Percentiles rank a stretch among this genome's conserved stretches.
Conservation (phyloP, 2,113 vertebrate genomes). For the Ursus arctos region DNA sequence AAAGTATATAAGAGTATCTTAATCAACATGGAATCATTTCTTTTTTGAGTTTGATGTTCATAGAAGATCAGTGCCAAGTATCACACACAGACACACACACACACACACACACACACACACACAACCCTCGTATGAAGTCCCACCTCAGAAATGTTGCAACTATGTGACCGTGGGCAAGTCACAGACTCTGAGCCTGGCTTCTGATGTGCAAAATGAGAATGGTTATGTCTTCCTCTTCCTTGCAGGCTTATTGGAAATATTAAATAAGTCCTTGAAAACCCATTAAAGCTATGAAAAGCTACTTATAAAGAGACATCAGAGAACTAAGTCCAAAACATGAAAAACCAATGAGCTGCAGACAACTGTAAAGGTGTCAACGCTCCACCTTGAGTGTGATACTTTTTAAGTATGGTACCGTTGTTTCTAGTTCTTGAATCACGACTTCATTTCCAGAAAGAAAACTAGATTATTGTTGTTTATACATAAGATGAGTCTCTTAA, state of each 20-base stretch:
- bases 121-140: fast-evolving
- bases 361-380: fast-evolving
- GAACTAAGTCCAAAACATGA: not conserved
- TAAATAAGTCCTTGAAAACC: not conserved
- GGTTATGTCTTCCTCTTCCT: not conserved
- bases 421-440: not conserved
- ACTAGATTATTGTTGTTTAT: not conserved
- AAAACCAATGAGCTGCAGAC: fast-evolving
- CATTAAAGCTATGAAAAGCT: not conserved
- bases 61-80: not conserved
- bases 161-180: not conserved
- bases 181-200: not conserved
- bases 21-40: not conserved
- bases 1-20: not conserved
- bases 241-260: not conserved
- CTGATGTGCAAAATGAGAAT: not conserved
- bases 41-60: not conserved
- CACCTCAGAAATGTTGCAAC: not conserved
- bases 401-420: fast-evolving
- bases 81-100: not conserved
- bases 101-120: no score
- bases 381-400: fast-evolving
- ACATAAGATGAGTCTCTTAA: not conserved
- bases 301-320: not conserved
- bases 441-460: not conserved